Conservation (phyloP, 1,140 invertebrate genomes). For the Brachionus plicatilis region DNA sequence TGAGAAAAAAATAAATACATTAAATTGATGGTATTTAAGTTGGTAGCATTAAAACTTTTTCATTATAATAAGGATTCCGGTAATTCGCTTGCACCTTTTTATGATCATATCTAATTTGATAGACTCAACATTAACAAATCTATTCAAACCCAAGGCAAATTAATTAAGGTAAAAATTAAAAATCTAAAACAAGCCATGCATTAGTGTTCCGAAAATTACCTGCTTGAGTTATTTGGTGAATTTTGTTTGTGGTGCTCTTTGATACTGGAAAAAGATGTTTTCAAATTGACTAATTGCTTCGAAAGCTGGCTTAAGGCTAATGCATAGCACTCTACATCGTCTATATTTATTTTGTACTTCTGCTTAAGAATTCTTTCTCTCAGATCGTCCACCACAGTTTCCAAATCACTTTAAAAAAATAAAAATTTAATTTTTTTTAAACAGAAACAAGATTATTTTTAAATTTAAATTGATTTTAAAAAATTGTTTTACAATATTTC, state of each 20-base stretch:
- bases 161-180: neutral
- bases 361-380: conserved; percentile 87
- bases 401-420: conserved; percentile 67
- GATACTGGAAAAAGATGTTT: conserved; percentile 21
- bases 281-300: conserved; percentile 85
- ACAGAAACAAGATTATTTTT: no score
- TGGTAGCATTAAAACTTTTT: conserved; percentile 68
- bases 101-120: conserved; percentile 81
- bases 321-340: conserved; percentile 91
- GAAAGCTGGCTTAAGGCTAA: conserved; percentile 78
- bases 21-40: neutral
- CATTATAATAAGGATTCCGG: conserved; percentile 86
- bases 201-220: conserved; percentile 29
- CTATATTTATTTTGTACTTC: conserved; percentile 87
- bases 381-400: conserved; percentile 85
- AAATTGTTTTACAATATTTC: no score
- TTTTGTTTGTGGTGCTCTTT: conserved; percentile 15
- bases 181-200: neutral
- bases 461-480: no score
- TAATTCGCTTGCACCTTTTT: conserved; percentile 87
- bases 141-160: conserved; percentile 45
- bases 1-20: neutral
- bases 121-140: conserved; percentile 87
- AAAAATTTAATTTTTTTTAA: neutral
- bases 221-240: neutral